A percentile compares a stretch with the other conserved stretches of the same genome.
Evolutionary conservation across 1,140 invertebrate species (phyloP).

Genomic region (Drosophila bocki): DNA sequence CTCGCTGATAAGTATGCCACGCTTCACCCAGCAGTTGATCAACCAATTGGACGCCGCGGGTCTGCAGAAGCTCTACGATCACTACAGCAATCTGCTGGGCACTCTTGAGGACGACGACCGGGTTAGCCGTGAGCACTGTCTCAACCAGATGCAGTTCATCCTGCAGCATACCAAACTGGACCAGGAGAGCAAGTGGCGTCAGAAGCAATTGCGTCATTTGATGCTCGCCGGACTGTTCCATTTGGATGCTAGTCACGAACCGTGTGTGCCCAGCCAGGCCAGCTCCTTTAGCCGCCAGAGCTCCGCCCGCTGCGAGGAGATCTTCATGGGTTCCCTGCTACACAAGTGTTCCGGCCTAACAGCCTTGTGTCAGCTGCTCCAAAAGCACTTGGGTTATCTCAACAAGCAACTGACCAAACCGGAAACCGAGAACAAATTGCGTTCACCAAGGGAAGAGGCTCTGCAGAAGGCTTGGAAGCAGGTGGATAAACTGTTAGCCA

Average conservation of each 20-base stretch:
- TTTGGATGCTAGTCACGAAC: conserved; percentile 15
- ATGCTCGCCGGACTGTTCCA: conserved; percentile 34
- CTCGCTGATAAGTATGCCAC: conserved; percentile 19
- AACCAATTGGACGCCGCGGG: conserved; percentile 2
- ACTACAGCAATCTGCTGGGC: conserved; percentile 19
- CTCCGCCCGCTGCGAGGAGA: conserved; percentile 47
- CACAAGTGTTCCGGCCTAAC: conserved; percentile 29
- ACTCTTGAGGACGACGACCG: conserved; percentile 5
- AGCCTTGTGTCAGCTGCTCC: conserved; percentile 4
- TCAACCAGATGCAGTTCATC: conserved; percentile 52
- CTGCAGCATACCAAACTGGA: conserved; percentile 21
- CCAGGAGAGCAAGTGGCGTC: conserved; percentile 25
- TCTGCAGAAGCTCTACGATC: conserved; percentile 25
- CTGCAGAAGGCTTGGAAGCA: conserved; percentile 30
- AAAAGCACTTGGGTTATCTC: conserved; percentile 1
- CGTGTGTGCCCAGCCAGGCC: conserved; percentile 19
- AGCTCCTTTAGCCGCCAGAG: conserved; percentile 45
- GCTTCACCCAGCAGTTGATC: conserved; percentile 27
- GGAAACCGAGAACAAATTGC: conserved; percentile 21
- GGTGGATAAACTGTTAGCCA: conserved; percentile 25
- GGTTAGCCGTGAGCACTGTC: conserved; percentile 21
- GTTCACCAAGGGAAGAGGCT: background rate
- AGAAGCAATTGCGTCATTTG: conserved; percentile 14
- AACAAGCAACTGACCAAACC: conserved; percentile 1
- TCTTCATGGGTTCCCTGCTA: conserved; percentile 37